phyloP scores from a whole-genome alignment of 2,797 vertebrate genomes.

The Tragelaphus oryx region DNA sequence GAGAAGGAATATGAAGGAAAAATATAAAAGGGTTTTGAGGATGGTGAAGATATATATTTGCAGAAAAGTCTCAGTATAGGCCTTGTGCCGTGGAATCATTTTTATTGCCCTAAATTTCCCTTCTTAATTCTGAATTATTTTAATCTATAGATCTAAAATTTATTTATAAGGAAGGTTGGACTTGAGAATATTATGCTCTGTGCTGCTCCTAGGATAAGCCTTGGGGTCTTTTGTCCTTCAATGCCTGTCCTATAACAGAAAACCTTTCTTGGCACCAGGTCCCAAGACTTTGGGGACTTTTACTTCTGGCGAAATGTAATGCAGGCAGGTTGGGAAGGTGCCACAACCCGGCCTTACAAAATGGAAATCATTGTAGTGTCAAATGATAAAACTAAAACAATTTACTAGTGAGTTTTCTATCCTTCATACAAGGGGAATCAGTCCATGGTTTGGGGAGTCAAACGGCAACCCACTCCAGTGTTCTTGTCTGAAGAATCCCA shows the following conservation, averaged over 20 bases:
- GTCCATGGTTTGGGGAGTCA: not conserved
- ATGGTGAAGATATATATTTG: not conserved
- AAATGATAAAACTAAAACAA: not conserved
- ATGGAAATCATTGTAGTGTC: not conserved
- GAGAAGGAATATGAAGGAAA: not conserved
- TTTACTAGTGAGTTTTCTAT: not conserved
- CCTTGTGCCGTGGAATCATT: not conserved
- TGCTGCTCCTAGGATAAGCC: not conserved
- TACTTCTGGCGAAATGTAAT: not conserved
- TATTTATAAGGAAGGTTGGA: not conserved
- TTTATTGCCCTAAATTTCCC: not conserved
- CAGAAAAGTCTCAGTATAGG: not conserved
- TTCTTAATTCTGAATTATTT: slow-evolving; percentile 15
- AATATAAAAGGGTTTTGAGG: not conserved
- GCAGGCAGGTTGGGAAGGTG: not conserved
- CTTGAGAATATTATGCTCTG: not conserved
- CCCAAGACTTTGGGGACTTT: not conserved
- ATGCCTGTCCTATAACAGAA: slow-evolving; percentile 3
- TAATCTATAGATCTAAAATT: not conserved
- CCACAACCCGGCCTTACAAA: not conserved
- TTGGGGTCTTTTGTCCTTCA: not conserved
- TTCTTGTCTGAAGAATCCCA: no score
- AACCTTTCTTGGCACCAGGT: not conserved
- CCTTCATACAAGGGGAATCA: not conserved
- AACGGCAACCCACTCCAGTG: no score